Base-by-base conservation (phyloP, 2,888 invertebrate genomes). In the Pristionchus exspectatus region DNA sequence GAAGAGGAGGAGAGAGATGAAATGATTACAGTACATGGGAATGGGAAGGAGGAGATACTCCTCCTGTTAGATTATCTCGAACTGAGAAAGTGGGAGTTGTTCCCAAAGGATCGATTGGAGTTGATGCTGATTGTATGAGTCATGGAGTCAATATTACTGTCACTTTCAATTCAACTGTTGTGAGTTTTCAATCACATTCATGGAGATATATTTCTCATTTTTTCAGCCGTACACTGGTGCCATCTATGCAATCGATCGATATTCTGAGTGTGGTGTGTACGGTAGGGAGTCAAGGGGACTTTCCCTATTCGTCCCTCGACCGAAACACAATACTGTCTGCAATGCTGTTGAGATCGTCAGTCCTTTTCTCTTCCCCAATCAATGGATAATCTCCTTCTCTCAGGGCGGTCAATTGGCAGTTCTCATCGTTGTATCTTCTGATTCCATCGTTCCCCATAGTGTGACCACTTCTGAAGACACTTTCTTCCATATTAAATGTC, bases 391-490 rank as follows among this genome's bases (percentile, higher is more conserved):
- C 21, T n/a, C n/a, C 69, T 50, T 9, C 12, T n/a, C 93, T 89
- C 89, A 95, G 93, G 91, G 93, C 63, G 92, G 91, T 44, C 90
- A 92, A 77, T 89, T 95, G 87, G 93, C 93, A 9, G 93, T 92
- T 21, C 92, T 95, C 12, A 77, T 95, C 38, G 94, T 95, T 27
- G 90, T 95, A 87, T 93, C 94, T 18, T 94, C 94, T 87, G 95
- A 95, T 87, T 91, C 92, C 21, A 93, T 95, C n/a, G 81, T 93
- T 30, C 95, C 95, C 4, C 93, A 92, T 44, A 94, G 95, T 90
- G 93, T 95, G 10, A 95, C 95, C n/a, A 95, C 95, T 27, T 94
- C 93, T 87, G 93, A 94, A 88, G 95, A 95, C 89, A 91, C 95
- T 10, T 94, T 94, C 90, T 89, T 86, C 88, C 56, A 83, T 14